These are phyloP conservation scores for Falco cherrug DNA, from an alignment of 2,797 vertebrate genomes.

Conservation along the genomic window DNA sequence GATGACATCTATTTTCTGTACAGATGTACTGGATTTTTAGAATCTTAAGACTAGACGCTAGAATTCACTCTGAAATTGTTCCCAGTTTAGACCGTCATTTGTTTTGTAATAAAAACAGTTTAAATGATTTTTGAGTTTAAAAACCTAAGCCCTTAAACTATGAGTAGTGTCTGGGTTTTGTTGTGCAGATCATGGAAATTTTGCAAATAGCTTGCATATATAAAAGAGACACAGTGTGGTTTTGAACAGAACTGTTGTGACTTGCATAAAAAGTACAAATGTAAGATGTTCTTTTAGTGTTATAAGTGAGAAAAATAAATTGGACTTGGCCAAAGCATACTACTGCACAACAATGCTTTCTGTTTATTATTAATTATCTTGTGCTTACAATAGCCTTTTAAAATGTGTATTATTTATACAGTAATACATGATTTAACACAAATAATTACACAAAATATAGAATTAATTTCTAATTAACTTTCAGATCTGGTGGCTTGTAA, in stretches of 20 bases:
- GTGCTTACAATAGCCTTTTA: conserved; percentile 53
- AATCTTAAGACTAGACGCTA: background rate
- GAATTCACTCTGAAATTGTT: background rate
- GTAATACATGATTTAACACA: conserved; percentile 59
- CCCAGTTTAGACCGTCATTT: background rate
- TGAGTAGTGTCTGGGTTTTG: background rate
- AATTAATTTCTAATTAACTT: conserved; percentile 74
- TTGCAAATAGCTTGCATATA: background rate
- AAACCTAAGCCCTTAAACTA: background rate
- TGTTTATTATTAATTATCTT: conserved; percentile 67
- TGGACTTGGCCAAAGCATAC: conserved; percentile 58
- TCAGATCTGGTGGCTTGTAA: conserved; percentile 44
- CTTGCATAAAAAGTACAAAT: conserved; percentile 52
- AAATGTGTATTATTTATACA: conserved; percentile 68
- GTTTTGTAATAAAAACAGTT: conserved; percentile 6
- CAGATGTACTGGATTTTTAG: background rate
- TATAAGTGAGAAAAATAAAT: conserved; percentile 68
- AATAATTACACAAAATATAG: conserved; percentile 59
- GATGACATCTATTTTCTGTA: background rate
- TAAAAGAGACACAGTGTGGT: background rate
- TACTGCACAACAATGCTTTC: conserved; percentile 61
- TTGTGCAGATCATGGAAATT: conserved; percentile 17
- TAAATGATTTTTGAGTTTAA: background rate
- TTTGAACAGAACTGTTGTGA: conserved; percentile 39
- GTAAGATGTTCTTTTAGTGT: conserved; percentile 49